These are phyloP conservation scores for Lagopus muta DNA, from an alignment of 2,113 vertebrate species.

Conservation along the genomic window DNA sequence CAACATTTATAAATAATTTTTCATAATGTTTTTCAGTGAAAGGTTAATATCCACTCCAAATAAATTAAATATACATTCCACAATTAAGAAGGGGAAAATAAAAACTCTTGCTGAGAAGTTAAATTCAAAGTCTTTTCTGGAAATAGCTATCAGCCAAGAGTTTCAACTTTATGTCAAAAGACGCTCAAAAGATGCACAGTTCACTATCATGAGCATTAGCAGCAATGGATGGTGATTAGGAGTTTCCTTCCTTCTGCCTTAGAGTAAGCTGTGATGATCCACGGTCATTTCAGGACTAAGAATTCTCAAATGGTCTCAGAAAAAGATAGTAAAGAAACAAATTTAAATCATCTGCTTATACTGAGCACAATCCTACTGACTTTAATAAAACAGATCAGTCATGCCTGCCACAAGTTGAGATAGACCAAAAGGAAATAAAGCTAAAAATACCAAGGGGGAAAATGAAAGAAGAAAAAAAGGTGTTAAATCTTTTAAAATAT, in stretches of 20 bases:
- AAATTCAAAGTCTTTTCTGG: slow-evolving; percentile 6
- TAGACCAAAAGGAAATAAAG: not conserved
- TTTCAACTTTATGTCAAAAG: not conserved
- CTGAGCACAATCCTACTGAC: not conserved
- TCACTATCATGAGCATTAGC: not conserved
- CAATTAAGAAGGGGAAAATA: not conserved
- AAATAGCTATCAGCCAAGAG: slow-evolving; percentile 6
- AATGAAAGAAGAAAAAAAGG: not conserved
- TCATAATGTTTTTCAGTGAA: not conserved
- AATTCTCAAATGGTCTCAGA: not conserved
- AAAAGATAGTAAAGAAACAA: not conserved
- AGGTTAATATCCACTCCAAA: slow-evolving; percentile 21
- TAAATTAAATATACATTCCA: slow-evolving; percentile 4
- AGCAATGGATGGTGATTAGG: not conserved
- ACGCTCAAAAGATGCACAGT: slow-evolving; percentile 18
- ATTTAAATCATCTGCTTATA: slow-evolving; percentile 35
- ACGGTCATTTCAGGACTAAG: slow-evolving; percentile 7
- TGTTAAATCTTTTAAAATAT: not conserved
- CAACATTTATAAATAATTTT: not conserved
- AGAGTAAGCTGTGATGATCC: not conserved
- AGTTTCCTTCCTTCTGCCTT: slow-evolving; percentile 9
- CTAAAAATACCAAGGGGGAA: not conserved
- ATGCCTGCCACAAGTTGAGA: not conserved
- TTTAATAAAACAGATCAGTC: slow-evolving; percentile 38
- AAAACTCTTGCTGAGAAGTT: not conserved